These are phyloP conservation scores for Drosophila acutilabella DNA, from an alignment of 2,888 invertebrate species.

Conservation along the genomic window DNA sequence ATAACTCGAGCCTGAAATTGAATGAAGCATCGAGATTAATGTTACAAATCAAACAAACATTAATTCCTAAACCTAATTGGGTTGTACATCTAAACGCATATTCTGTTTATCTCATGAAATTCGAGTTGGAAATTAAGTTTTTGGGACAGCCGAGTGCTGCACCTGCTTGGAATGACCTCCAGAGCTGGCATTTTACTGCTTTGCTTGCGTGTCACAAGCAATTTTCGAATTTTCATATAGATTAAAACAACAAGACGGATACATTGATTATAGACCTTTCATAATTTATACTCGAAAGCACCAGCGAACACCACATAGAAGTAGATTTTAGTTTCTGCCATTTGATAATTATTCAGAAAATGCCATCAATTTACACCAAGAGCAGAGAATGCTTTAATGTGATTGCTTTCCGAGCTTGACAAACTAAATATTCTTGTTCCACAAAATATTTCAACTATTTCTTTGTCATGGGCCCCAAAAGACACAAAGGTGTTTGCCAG, in stretches of 20 bases:
- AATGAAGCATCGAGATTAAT: constrained; percentile 40
- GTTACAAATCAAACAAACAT: constrained; percentile 39
- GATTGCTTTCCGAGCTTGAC: constrained; percentile 45
- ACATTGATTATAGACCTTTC: constrained; percentile 68
- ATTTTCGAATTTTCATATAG: constrained; percentile 61
- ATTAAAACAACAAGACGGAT: constrained; percentile 33
- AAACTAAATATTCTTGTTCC: constrained; percentile 9
- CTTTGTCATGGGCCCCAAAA: constrained; percentile 29
- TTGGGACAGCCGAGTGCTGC: constrained; percentile 36
- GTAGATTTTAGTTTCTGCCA: constrained; percentile 21
- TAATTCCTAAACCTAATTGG: constrained; percentile 22
- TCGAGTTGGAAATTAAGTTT: neutral
- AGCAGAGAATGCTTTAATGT: constrained; percentile 46
- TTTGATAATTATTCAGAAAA: constrained; percentile 30
- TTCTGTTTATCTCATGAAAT: constrained; percentile 3
- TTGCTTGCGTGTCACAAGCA: constrained; percentile 66
- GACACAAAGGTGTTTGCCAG: constrained; percentile 27
- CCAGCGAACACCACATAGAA: constrained; percentile 41
- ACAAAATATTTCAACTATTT: constrained; percentile 44
- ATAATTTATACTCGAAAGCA: constrained; percentile 64
- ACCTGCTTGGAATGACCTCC: constrained; percentile 63
- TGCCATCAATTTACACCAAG: constrained; percentile 18
- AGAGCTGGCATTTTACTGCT: constrained; percentile 27
- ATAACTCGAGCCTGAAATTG: constrained; percentile 70
- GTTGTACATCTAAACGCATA: neutral